Percentiles rank a stretch among this genome's conserved stretches.
Evolutionary conservation across 1,140 invertebrate genomes (phyloP).

Genomic region (Panagrolaimus sp.): DNA sequence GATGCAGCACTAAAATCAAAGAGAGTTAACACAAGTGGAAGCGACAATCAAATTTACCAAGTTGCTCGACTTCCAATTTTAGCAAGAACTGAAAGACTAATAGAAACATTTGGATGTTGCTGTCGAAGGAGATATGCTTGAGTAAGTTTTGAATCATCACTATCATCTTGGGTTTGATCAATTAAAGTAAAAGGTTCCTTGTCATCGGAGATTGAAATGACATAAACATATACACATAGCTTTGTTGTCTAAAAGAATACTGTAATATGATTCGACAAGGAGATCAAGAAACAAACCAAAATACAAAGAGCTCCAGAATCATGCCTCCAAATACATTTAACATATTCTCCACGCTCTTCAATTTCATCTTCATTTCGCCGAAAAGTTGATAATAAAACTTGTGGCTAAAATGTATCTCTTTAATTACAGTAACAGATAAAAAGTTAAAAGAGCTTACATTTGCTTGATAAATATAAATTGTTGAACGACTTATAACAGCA

Average conservation of each 20-base stretch:
- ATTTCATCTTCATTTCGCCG: conserved; percentile 35
- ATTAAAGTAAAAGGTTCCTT: conserved; percentile 36
- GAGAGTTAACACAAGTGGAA: neutral
- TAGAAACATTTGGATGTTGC: neutral
- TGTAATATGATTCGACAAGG: neutral
- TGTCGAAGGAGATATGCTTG: conserved; percentile 11
- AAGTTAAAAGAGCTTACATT: conserved; percentile 29
- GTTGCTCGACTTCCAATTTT: conserved; percentile 37
- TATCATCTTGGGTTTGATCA: conserved; percentile 19
- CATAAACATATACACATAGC: conserved; percentile 43
- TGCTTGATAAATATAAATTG: conserved; percentile 38
- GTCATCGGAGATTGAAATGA: conserved; percentile 36
- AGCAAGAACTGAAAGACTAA: conserved; percentile 32
- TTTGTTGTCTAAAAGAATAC: conserved; percentile 33
- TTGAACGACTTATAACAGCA: conserved; percentile 31
- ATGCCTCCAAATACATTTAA: conserved; percentile 40
- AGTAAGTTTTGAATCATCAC: conserved; percentile 3
- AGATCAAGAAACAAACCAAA: conserved; percentile 23
- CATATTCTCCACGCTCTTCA: conserved; percentile 32
- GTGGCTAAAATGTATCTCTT: conserved; percentile 39
- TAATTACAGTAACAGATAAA: conserved; percentile 21
- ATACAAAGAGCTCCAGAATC: conserved; percentile 45
- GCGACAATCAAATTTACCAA: conserved; percentile 28
- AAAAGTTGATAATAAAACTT: conserved; percentile 38
- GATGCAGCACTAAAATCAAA: conserved; percentile 40